Evolutionary conservation across 2,888 invertebrate species (phyloP), one percentile per base, ranked within the genome.

Genomic region (Archips xylosteana): DNA sequence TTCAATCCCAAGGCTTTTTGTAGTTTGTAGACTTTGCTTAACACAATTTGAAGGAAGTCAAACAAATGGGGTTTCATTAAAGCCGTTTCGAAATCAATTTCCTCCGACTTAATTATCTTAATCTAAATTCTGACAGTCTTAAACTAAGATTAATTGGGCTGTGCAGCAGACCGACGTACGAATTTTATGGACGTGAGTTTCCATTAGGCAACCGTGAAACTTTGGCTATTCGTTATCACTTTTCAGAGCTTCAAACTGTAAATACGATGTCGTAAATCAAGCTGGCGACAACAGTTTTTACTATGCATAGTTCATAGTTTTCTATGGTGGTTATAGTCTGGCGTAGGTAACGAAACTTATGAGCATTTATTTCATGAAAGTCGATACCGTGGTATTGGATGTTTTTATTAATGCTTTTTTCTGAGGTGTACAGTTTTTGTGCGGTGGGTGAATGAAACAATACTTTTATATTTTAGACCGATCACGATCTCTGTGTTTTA

Each of bases 161-260:
- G 61, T 6, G 72, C 42, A 68, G 39, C 62, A 61, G 51, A 61
- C 45, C 61, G 66, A 54, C 66, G 61, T 57, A 62, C 67, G 67
- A 59, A 63, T 73, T 73, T 68, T 73, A 73, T 69, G 49, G 63
- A 66, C 61, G 60, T 64, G 61, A 64, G 68, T 51, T 49, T 68
- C 39, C n/a, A 49, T 61, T 39, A 67, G 68, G 42, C 6, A 63
- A 51, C 71, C 42, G 42, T 42, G 34, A 51, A 68, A 73, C 68
- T 73, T 73, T 69, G 68, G 59, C 73, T 34, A 73, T 73, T 49
- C 63, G 63, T 73, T 73, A 73, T 73, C 73, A 69, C 63, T 73
- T 73, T 64, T 73, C 73, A 64, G 47, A 49, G 42, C 59, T 71
- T 36, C 54, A 62, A 68, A 54, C 63, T 59, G 67, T 69, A 69